Evolutionary conservation across 2,888 invertebrate species (phyloP), one percentile per base, ranked within the genome.

Genomic region (Metallyticus violacea): DNA sequence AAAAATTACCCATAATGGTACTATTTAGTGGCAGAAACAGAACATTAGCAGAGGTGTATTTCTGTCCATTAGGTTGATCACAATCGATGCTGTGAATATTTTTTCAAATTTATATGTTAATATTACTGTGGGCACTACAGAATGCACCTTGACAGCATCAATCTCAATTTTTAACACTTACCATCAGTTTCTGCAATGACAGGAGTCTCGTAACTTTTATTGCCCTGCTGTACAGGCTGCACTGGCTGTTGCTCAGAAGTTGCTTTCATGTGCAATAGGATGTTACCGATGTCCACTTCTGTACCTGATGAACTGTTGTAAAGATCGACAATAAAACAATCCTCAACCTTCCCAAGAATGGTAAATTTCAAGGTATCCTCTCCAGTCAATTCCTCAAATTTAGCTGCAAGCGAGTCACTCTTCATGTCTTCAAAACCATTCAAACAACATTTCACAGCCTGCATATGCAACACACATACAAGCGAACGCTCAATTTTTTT

Each of bases 381-480:
- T 79, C 96, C 92, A 1, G 95, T 95, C 40, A 96, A 91, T 92
- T 94, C 94, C 91, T 96, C 96, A 88, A 97, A 93, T 89, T 94
- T 92, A 82, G 93, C 93, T 1, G 94, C 93, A 1, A 94, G 92
- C 89, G 94, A 93, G 0, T 92, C 91, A 89, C 94, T 93, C 91
- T 91, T 4, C 91, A 90, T 79, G 90, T 89, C 29, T 91, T 91
- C 79, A 90, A 89, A 93, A 15, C 94, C 95, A 88, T 95, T 95
- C n/a, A 97, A 92, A 80, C 95, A 95, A 91, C 97, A 97, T 90
- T 95, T 95, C 89, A 97, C 93, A 0, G 97, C 97, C 91, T 97
- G 97, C 2, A 95, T 94, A 26, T 95, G 94, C 87, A 96, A 92
- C 88, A 91, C 91, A 2, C 92, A 93, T 5, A 96, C 92, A 88